Evolutionary conservation across 2,888 invertebrate species (phyloP), one percentile per base, ranked within the genome.

Genomic region (Rutpela maculata): DNA sequence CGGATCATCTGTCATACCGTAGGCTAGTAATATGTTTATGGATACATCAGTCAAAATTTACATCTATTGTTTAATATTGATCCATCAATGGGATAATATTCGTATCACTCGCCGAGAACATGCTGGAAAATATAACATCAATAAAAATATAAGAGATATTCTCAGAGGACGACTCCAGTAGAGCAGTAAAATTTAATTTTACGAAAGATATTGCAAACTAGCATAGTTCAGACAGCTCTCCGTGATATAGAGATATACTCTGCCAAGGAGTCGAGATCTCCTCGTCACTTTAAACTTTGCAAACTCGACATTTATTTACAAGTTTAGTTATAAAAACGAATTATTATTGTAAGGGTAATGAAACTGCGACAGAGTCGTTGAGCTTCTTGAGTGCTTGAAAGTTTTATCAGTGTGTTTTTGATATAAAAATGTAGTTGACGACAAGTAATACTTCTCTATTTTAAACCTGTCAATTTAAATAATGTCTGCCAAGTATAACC

Each of bases 101-200:
- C 69, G 17, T 56, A 17, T 69, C 60, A 38, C 43, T 43, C 57
- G 43, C 7, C 60, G 60, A 60, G 60, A 60, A 60, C 70, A 75
- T 74, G 71, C 59, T n/a, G 15, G 50, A n/a, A 50, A n/a, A n/a
- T 50, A 50, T 50, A 66, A 74, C 65, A 38, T 50, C 69, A 43
- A 77, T 68, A 71, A 77, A 77, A 77, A 71, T 70, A 71, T 77
- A 74, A 79, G 65, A 57, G 26, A 76, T 74, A 74, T 50, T 50
- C 50, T 50, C 50, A 60, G 65, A 74, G 60, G 50, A 50, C 50
- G 59, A 59, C 63, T 70, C 60, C 65, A 18, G 60, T 57, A n/a
- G 50, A 72, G 76, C 73, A 73, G 75, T 79, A 77, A 77, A 77
- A 79, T 79, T 79, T 79, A 79, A 79, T 79, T 79, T 79, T 57